phyloP scores from a whole-genome alignment of 2,797 vertebrate species.

The Liparis tanakae region DNA sequence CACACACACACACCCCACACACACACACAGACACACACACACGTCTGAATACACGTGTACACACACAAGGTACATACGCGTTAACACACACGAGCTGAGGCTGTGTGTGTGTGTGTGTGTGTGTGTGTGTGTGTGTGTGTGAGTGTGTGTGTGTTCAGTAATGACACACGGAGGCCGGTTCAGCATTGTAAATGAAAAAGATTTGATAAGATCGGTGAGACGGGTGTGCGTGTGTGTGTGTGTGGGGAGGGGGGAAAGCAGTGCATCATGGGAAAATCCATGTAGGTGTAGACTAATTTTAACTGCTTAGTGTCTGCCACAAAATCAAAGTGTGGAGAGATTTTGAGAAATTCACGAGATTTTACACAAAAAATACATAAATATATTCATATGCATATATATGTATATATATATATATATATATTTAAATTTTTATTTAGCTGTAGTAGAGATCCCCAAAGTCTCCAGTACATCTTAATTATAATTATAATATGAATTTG shows the following conservation, averaged over 20 bases:
- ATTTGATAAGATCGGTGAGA: conserved; percentile 68
- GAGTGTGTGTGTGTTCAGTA: conserved; percentile 40
- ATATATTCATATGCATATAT: no score
- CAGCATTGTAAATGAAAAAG: conserved; percentile 72
- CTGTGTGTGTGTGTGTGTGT: conserved; percentile 10
- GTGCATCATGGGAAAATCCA: conserved; percentile 33
- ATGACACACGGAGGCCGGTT: conserved; percentile 61
- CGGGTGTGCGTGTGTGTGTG: conserved; percentile 27
- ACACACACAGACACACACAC: conserved; percentile 29
- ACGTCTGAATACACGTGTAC: conserved; percentile 49
- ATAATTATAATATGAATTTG: no score
- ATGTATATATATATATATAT: no score
- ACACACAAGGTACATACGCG: conserved; percentile 50
- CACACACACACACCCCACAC: conserved; percentile 27
- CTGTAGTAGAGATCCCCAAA: no score
- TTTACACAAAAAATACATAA: background rate
- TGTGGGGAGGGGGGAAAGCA: conserved; percentile 9
- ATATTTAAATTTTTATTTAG: no score
- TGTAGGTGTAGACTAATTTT: conserved; percentile 35
- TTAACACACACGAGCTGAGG: conserved; percentile 41
- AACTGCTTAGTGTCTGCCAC: conserved; percentile 7
- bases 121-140: conserved; percentile 22
- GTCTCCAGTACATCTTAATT: no score
- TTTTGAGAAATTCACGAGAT: background rate
- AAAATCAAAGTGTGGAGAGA: background rate